A percentile compares a stretch with the other conserved stretches of the same genome.
phyloP scores from a whole-genome alignment of 2,888 invertebrate species.

The Coenonympha arcania region DNA sequence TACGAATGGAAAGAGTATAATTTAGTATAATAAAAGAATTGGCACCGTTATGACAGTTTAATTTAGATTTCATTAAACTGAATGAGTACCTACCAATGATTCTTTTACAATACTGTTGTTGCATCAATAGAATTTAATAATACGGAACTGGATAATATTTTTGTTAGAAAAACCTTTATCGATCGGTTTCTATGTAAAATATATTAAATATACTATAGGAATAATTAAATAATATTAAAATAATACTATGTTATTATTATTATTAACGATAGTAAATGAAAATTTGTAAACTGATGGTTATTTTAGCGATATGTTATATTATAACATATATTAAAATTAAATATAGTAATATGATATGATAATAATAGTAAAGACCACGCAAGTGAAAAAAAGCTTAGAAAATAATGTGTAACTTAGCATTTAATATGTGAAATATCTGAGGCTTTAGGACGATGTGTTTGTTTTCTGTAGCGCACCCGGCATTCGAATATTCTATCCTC shows the following conservation, averaged over 20 bases:
- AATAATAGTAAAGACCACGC: conserved; percentile 43
- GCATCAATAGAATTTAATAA: background rate
- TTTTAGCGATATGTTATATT: conserved; percentile 32
- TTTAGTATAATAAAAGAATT: too few species aligned
- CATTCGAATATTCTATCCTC: conserved; percentile 23
- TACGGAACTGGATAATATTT: background rate
- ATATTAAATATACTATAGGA: background rate
- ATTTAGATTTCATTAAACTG: too few species aligned
- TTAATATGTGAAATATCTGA: conserved; percentile 49
- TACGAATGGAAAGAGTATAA: too few species aligned
- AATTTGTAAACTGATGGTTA: conserved; percentile 43
- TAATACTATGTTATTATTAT: conserved; percentile 31
- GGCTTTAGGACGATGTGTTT: conserved; percentile 45
- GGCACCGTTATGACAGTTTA: too few species aligned
- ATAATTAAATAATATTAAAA: conserved; percentile 3
- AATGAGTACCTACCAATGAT: too few species aligned
- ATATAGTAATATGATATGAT: conserved; percentile 27
- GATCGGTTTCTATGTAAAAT: conserved; percentile 1
- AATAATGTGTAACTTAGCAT: conserved; percentile 45
- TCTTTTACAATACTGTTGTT: background rate
- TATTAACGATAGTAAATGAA: conserved; percentile 33
- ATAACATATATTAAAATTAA: conserved; percentile 22
- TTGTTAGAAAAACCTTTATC: background rate
- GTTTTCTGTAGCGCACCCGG: conserved; percentile 24
- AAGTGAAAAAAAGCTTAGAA: conserved; percentile 43